phyloP scores from a whole-genome alignment of 2,888 invertebrate species.

The Limnephilus marmoratus region DNA sequence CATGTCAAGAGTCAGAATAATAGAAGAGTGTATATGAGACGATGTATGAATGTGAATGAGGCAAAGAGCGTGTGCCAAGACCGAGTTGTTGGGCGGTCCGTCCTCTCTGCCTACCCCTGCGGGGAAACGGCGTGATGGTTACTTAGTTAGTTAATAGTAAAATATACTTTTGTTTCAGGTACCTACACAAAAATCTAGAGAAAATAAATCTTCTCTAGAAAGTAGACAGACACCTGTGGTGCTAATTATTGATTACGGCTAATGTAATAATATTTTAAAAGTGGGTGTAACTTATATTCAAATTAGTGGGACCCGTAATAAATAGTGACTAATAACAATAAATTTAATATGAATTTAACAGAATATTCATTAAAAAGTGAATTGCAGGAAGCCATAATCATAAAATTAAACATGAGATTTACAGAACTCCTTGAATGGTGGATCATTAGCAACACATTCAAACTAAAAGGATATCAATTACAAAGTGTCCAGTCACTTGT shows the following conservation, averaged over 20 bases:
- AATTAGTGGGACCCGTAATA: neutral
- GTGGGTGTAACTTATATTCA: neutral
- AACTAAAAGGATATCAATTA: neutral
- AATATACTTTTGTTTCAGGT: too few species aligned
- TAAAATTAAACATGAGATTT: neutral
- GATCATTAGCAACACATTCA: neutral
- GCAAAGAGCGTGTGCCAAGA: too few species aligned
- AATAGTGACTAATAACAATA: neutral
- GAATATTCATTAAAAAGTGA: neutral
- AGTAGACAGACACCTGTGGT: neutral
- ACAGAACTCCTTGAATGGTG: neutral
- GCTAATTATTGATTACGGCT: neutral
- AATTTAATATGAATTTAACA: neutral
- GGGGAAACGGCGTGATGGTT: too few species aligned
- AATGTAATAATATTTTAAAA: neutral
- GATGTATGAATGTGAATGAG: too few species aligned
- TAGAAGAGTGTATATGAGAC: too few species aligned
- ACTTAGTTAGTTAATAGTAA: too few species aligned
- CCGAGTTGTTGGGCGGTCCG: too few species aligned
- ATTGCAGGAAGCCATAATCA: neutral
- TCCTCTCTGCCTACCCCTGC: too few species aligned
- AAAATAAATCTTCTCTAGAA: neutral
- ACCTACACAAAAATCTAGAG: neutral
- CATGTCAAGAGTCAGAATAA: too few species aligned
- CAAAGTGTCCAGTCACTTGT: neutral